These are phyloP conservation scores for Vanessa atalanta DNA, from an alignment of 1,140 invertebrate genomes.

Conservation along the genomic window DNA sequence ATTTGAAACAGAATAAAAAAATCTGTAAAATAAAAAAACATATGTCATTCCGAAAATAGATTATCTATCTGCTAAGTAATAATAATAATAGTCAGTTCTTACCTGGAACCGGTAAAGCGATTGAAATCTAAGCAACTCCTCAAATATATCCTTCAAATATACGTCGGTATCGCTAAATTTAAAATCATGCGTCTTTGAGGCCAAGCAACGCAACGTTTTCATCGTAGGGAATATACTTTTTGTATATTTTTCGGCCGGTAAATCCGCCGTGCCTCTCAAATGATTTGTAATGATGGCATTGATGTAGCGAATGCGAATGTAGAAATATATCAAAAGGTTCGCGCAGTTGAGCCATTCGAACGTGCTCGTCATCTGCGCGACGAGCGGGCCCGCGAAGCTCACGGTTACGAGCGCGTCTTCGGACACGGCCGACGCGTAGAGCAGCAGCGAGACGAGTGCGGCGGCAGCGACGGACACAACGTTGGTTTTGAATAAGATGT, in stretches of 20 bases:
- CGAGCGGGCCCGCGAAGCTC: constrained; percentile 34
- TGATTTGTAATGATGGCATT: constrained; percentile 55
- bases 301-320: constrained; percentile 49
- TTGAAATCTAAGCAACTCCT: constrained; percentile 44
- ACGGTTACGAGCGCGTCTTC: constrained; percentile 16
- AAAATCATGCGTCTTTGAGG: constrained; percentile 46
- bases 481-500: constrained; percentile 39
- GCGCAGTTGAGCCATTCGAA: constrained; percentile 51
- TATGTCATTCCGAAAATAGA: background rate
- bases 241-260: constrained; percentile 6
- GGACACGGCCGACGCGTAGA: constrained; percentile 12
- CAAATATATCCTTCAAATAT: constrained; percentile 52
- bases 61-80: background rate
- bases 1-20: constrained; percentile 46
- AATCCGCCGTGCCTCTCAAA: constrained; percentile 21
- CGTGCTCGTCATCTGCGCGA: constrained; percentile 34
- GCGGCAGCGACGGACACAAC: constrained; percentile 25
- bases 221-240: constrained; percentile 31
- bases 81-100: background rate
- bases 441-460: background rate
- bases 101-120: constrained; percentile 42
- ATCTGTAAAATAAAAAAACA: constrained; percentile 42
- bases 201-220: constrained; percentile 40
- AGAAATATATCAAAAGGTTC: constrained; percentile 54
- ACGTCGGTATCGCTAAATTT: constrained; percentile 42